Conservation (phyloP, 2,113 vertebrate species). For the Neoarius graeffei region DNA sequence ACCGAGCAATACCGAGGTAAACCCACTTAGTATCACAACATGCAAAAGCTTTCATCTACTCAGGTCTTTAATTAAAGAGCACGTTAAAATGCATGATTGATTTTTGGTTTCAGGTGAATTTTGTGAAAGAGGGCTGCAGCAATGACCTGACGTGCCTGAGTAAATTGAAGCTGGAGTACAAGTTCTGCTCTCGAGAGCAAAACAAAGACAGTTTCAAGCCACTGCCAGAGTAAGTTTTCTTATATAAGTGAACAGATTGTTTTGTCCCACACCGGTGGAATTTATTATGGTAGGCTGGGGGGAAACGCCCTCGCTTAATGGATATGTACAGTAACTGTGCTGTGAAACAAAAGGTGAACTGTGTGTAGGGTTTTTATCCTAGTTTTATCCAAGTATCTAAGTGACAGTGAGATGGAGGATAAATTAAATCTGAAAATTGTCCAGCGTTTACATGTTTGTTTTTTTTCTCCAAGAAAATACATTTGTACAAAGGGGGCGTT, state of each 20-base stretch:
- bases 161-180: constrained; percentile 83
- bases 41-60: neutral
- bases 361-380: too few species aligned
- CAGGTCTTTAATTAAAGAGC: neutral
- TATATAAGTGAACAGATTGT: neutral
- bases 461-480: too few species aligned
- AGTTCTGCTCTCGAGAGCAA: constrained; percentile 75
- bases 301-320: too few species aligned
- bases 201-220: constrained; percentile 76
- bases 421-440: too few species aligned
- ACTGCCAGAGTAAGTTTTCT: constrained; percentile 77
- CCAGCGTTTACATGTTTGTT: too few species aligned
- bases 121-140: constrained; percentile 91
- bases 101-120: constrained; percentile 76
- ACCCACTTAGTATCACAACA: neutral
- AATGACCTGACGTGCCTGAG: constrained; percentile 84
- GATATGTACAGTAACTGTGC: too few species aligned
- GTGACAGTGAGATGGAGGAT: too few species aligned
- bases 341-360: too few species aligned
- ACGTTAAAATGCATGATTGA: neutral
- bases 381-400: too few species aligned
- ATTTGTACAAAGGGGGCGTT: too few species aligned
- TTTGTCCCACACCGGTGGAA: neutral
- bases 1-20: constrained; percentile 73
- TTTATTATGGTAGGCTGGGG: neutral